Percentiles rank a stretch among this genome's conserved stretches.
Conservation (phyloP, 2,113 vertebrate genomes). For the Taurulus bubalis region DNA sequence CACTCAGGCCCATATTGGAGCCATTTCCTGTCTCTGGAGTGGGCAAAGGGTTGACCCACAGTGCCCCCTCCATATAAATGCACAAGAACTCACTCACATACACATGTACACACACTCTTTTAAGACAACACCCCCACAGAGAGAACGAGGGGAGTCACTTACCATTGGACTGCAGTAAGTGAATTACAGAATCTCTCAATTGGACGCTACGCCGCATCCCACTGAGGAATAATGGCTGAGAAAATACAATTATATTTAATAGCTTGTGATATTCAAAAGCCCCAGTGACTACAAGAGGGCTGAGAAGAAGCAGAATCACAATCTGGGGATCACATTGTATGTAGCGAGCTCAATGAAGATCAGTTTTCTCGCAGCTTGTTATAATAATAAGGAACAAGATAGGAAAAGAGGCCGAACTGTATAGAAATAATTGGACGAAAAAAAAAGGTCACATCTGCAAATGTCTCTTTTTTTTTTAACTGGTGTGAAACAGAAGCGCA, state of each 20-base stretch:
- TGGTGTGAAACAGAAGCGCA: slow-evolving; percentile 57
- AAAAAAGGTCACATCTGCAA: slow-evolving; percentile 57
- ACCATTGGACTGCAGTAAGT: slow-evolving; percentile 40
- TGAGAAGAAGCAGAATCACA: slow-evolving; percentile 66
- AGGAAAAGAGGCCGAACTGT: slow-evolving; percentile 33
- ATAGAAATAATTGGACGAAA: slow-evolving; percentile 48
- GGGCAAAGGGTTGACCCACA: slow-evolving; percentile 69
- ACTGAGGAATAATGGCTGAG: slow-evolving; percentile 54
- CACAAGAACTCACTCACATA: slow-evolving; percentile 38
- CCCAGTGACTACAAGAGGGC: slow-evolving; percentile 23
- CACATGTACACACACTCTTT: slow-evolving; percentile 44
- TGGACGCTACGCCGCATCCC: slow-evolving; percentile 33
- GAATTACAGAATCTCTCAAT: slow-evolving; percentile 57
- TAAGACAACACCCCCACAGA: slow-evolving; percentile 54
- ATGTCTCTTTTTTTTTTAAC: not conserved
- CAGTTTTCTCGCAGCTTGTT: slow-evolving; percentile 56
- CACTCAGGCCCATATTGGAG: slow-evolving; percentile 78
- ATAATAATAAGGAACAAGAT: slow-evolving; percentile 47
- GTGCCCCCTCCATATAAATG: slow-evolving; percentile 64
- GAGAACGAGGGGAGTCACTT: slow-evolving; percentile 47
- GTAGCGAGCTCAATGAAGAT: slow-evolving; percentile 25
- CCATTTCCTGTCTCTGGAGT: slow-evolving; percentile 83
- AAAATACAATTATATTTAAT: slow-evolving; percentile 73
- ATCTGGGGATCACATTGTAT: slow-evolving; percentile 36
- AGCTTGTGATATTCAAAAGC: slow-evolving; percentile 47